A percentile compares a stretch with the other conserved stretches of the same genome.
phyloP scores from a whole-genome alignment of 2,888 invertebrate genomes.

The Horisme vitalbata region DNA sequence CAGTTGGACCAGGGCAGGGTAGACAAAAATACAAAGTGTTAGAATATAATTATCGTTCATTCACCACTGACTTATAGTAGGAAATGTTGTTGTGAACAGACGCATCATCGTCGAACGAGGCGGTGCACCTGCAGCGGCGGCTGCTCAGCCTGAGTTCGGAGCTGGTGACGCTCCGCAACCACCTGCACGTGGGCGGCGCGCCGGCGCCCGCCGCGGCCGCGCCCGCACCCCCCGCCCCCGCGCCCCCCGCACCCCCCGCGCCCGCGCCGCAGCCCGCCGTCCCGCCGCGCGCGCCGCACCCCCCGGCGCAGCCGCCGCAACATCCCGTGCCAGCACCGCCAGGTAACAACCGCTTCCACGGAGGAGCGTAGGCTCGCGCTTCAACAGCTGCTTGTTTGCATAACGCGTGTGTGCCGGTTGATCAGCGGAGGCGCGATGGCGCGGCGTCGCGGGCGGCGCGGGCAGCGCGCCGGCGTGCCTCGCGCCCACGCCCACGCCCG shows the following conservation, averaged over 20 bases:
- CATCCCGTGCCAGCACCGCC: constrained; percentile 31
- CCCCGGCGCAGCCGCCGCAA: constrained; percentile 39
- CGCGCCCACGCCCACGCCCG: no score
- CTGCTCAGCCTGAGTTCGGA: constrained; percentile 95
- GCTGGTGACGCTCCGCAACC: constrained; percentile 94
- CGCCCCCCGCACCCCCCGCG: no score
- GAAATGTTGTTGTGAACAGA: constrained; percentile 81
- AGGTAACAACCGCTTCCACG: no score
- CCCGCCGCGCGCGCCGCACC: constrained; percentile 60
- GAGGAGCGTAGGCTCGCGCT: no score
- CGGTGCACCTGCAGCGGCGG: constrained; percentile 95
- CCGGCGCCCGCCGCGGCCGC: constrained; percentile 36
- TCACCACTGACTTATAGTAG: no score
- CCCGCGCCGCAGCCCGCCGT: constrained; percentile 48
- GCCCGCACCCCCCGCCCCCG: constrained; percentile 41
- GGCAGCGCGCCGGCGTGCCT: constrained; percentile 36
- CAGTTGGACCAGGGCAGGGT: no score
- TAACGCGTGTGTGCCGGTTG: no score
- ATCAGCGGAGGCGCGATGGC: constrained; percentile 56
- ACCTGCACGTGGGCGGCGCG: constrained; percentile 88
- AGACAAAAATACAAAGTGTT: no score
- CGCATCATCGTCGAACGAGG: constrained; percentile 97
- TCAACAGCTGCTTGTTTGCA: no score
- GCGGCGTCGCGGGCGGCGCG: constrained; percentile 36
- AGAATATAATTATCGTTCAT: no score